phyloP scores from a whole-genome alignment of 2,113 vertebrate genomes.

The Rhagologus leucostigma region DNA sequence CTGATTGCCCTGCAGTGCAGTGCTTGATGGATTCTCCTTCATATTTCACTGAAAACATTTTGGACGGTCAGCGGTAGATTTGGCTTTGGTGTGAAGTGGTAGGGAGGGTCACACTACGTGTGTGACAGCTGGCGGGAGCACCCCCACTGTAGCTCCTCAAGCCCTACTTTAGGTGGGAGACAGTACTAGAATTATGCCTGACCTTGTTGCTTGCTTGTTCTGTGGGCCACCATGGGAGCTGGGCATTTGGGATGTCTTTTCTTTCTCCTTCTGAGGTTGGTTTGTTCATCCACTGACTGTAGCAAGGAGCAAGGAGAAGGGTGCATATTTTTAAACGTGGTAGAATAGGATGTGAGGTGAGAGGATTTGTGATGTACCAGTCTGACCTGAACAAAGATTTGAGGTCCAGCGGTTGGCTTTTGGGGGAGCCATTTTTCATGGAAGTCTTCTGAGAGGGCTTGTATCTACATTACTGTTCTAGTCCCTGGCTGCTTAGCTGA shows the following conservation, averaged over 20 bases:
- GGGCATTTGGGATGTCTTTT: not conserved
- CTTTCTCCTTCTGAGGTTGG: not conserved
- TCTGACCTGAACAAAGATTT: not conserved
- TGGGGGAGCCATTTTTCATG: not conserved
- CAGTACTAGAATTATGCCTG: accelerated
- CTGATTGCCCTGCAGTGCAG: not conserved
- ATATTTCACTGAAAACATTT: not conserved
- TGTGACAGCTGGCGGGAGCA: not conserved
- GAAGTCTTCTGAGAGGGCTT: not conserved
- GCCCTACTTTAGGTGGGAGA: accelerated
- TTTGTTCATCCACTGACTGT: not conserved
- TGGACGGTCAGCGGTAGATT: not conserved
- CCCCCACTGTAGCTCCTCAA: accelerated
- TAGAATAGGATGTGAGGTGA: not conserved
- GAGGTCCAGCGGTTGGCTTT: not conserved
- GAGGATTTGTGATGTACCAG: not conserved
- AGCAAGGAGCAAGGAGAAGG: not conserved
- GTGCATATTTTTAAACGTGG: not conserved
- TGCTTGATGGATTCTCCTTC: not conserved
- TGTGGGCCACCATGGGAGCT: not conserved
- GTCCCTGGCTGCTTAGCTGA: not conserved
- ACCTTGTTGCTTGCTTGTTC: not conserved
- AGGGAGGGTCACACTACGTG: not conserved
- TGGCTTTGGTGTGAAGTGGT: not conserved
- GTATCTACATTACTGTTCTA: not conserved